Base-by-base conservation (phyloP, 1,140 invertebrate species). In the Drosophila nasuta region DNA sequence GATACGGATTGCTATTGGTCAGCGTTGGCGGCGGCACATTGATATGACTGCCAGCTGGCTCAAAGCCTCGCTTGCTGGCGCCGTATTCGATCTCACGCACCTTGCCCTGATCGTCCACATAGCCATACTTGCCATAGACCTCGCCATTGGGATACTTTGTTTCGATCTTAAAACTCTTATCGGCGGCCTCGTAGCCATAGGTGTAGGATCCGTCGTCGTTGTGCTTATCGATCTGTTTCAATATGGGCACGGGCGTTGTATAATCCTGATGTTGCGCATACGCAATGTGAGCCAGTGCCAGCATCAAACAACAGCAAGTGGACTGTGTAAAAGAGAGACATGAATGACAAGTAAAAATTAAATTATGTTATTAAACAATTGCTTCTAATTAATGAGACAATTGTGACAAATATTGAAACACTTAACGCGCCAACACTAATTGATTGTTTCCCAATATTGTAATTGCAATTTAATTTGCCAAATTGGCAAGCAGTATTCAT, bases 161-260 rank as follows among this genome's bases (percentile, higher is more conserved):
- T 92, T 98, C 97, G 67, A 98, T 97, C 93, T 98, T 98, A 93
- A 97, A 98, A 28, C 96, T 96, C n/a, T 97, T 97, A 87, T 98
- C 97, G 0, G 96, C 97, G 0, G 95, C 96, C 92, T 98, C 97
- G 91, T 97, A 98, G 0, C 97, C 97, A 83, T 96, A 97, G 77
- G 95, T 97, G 93, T 97, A 97, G 15, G 96, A 97, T 0, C 96
- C 97, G 75, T 97, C 96, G 57, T 97, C 96, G 88, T 97, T 97
- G 93, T 97, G 96, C 80, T 96, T 96, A 93, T 97, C 96, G 75
- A 97, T 97, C 91, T 97, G 96, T 92, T 97, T 97, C 25, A 97
- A 93, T 79, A 97, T 97, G 28, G 96, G 94, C 5, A 97, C 95
- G 0, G 96, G 96, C 0, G 96, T 95, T 17, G 95, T 92, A 46